Evolutionary conservation across 2,797 vertebrate species (phyloP), one percentile per base, ranked within the genome.

Genomic region (Acanthis flammea): DNA sequence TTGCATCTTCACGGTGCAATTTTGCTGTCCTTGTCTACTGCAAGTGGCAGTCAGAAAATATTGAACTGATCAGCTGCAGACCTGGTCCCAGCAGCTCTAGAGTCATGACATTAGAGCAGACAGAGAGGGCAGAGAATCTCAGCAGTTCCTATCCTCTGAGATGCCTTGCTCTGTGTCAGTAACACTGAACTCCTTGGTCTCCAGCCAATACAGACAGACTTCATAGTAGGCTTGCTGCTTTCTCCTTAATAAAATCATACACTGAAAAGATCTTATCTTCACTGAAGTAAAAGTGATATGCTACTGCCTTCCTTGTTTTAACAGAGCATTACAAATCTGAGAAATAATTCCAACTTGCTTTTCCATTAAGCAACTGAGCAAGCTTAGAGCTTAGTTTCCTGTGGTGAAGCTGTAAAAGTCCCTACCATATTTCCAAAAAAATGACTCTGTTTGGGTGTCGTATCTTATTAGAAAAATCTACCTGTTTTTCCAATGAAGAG

Each of bases 401-500:
- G 30, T 23, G 27, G 25, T 44, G 17, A 90, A 78, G 35, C 28
- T 63, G 14, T 48, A 82, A 50, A 16, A 48, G 25, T 37, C 10
- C 51, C 10, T 54, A 81, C 9, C 5, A 13, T 23, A 44, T 76
- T 50, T 91, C 76, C 1, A 8, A 17, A 70, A 70, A 70, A 75
- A 58, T 17, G 0, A 30, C 6, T 51, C 55, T 13, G 3, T 67
- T 45, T 14, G 0, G 6, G 2, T 65, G 14, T 68, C 58, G 39
- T 35, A 30, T 21, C 8, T 74, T 31, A 17, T 39, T 54, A 39
- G 9, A 63, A 76, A 82, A 86, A 57, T 45, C 10, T 30, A 57
- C 8, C 10, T n/a, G 10, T 68, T 67, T 44, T 92, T 3, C n/a
- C n/a, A 22, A 6, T 63, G 51, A 78, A 76, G 44, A 47, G 1